Conservation (phyloP, 1,140 invertebrate species). For the Hirudo medicinalis region DNA sequence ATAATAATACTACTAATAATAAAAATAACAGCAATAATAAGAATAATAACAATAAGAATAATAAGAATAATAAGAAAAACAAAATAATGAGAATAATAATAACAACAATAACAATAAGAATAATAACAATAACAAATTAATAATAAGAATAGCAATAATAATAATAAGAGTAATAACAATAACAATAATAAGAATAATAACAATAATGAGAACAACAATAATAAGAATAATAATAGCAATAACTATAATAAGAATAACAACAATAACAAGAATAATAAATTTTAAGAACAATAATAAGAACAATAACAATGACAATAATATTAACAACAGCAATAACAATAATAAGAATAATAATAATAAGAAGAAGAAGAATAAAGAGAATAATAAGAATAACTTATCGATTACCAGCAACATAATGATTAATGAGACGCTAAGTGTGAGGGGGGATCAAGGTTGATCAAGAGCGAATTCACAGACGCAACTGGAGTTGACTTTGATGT, state of each 20-base stretch:
- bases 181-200: too few relatives aligned
- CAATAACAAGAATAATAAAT: too few relatives aligned
- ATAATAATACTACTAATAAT: not conserved
- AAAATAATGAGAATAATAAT: too few relatives aligned
- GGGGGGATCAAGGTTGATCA: too few relatives aligned
- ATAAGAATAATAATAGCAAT: too few relatives aligned
- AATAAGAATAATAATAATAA: not conserved
- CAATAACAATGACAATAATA: not conserved
- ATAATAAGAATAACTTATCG: too few relatives aligned
- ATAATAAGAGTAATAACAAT: not conserved
- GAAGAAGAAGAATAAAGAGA: too few relatives aligned
- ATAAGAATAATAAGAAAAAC: too few relatives aligned
- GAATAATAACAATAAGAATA: too few relatives aligned
- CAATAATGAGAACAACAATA: not conserved
- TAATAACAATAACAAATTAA: too few relatives aligned
- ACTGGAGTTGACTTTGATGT: conserved; percentile 6
- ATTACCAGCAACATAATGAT: not conserved
- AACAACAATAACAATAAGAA: too few relatives aligned
- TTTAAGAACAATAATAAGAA: not conserved
- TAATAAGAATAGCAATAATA: not conserved
- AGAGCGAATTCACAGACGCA: not conserved
- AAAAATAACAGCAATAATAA: not conserved
- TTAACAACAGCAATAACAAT: not conserved
- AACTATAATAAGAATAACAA: too few relatives aligned
- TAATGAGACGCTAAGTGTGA: not conserved